Evolutionary conservation across 1,140 invertebrate genomes (phyloP).

Genomic region (Eriosoma lanigerum): DNA sequence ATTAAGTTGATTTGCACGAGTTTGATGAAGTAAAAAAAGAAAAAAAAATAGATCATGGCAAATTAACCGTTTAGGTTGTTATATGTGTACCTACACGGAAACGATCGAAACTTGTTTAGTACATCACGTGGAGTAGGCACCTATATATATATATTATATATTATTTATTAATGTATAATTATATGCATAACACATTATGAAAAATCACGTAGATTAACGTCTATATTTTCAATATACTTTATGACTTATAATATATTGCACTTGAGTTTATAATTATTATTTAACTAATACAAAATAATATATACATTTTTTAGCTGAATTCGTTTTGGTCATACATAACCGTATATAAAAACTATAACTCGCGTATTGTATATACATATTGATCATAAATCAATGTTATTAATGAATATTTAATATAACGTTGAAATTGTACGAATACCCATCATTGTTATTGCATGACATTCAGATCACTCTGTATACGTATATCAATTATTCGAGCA

Average conservation of each 20-base stretch:
- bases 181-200: not conserved
- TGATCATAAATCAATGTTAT: too few species aligned
- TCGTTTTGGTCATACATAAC: not conserved
- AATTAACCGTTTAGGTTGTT: not conserved
- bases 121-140: too few species aligned
- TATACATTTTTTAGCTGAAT: not conserved
- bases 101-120: constrained; percentile 10
- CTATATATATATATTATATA: too few species aligned
- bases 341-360: not conserved
- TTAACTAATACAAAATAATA: not conserved
- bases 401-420: too few species aligned
- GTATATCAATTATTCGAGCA: too few species aligned
- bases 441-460: not conserved
- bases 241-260: not conserved
- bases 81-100: not conserved
- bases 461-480: too few species aligned
- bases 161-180: not conserved
- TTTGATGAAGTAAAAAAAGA: not conserved
- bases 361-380: too few species aligned
- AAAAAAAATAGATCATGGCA: not conserved
- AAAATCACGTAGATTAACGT: constrained; percentile 13
- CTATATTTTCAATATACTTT: not conserved
- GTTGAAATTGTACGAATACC: not conserved
- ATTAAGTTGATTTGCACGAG: not conserved
- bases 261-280: not conserved